Conservation (phyloP, 53 echinoderm and acorn worm genomes). For the Pentamera pediparva region DNA sequence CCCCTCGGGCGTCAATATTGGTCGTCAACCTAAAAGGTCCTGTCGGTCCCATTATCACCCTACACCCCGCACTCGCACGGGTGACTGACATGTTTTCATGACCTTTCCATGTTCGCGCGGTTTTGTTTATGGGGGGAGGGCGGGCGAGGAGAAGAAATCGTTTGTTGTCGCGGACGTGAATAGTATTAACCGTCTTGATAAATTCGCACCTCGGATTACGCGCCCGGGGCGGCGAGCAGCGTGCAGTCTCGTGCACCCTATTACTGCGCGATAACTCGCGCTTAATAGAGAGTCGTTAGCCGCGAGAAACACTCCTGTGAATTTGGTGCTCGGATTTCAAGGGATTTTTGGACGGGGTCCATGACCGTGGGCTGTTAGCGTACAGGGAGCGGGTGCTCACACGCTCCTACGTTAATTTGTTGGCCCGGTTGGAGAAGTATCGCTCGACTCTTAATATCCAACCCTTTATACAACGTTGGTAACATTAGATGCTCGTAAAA, state of each 20-base stretch:
- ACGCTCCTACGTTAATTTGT: constrained; percentile 15
- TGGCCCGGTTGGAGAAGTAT: constrained; percentile 23
- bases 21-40: constrained; percentile 27
- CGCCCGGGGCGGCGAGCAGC: constrained; percentile 20
- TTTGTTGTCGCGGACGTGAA: not conserved
- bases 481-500: constrained; percentile 27
- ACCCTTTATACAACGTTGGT: constrained; percentile 6
- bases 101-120: constrained; percentile 12
- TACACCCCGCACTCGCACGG: not conserved
- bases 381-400: no score
- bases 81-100: constrained; percentile 30
- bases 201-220: constrained; percentile 34
- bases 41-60: not conserved
- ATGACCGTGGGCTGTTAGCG: no score
- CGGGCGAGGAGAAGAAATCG: not conserved
- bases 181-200: constrained; percentile 26
- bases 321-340: constrained; percentile 12
- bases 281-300: not conserved
- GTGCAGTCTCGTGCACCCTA: constrained; percentile 18
- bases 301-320: not conserved
- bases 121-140: not conserved
- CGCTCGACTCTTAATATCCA: not conserved
- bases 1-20: constrained; percentile 28
- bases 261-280: constrained; percentile 7
- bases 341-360: not conserved